phyloP scores from a whole-genome alignment of 2,113 vertebrate genomes.

The Oreotrochilus melanogaster region DNA sequence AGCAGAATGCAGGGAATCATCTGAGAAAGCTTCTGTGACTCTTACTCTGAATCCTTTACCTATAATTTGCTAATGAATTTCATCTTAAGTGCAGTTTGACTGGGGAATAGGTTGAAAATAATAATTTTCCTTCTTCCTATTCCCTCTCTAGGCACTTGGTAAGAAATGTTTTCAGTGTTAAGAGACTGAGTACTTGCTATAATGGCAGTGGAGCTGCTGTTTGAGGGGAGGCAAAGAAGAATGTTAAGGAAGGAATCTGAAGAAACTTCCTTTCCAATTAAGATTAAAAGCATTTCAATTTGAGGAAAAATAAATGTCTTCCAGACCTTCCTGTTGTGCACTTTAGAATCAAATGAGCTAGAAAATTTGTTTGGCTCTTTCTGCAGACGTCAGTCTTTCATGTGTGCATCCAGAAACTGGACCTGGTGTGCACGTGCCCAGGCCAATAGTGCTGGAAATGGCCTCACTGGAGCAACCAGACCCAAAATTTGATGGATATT shows the following conservation, averaged over 20 bases:
- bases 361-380: conserved; percentile 56
- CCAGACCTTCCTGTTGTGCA: conserved; percentile 32
- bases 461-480: neutral
- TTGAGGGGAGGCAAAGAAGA: neutral
- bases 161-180: conserved; percentile 39
- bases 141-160: conserved; percentile 28
- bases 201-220: conserved; percentile 20
- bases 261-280: conserved; percentile 22
- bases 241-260: conserved; percentile 8
- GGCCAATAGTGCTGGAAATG: conserved; percentile 11
- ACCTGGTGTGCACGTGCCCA: neutral
- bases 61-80: conserved; percentile 55
- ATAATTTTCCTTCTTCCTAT: conserved; percentile 31
- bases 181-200: conserved; percentile 44
- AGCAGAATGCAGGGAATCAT: conserved; percentile 4
- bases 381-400: neutral
- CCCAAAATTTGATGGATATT: neutral
- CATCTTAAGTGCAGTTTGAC: conserved; percentile 23
- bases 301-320: conserved; percentile 15
- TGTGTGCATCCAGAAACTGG: neutral
- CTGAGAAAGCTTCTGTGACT: neutral
- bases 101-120: conserved; percentile 30
- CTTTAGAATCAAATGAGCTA: conserved; percentile 50
- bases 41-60: neutral
- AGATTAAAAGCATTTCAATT: conserved; percentile 45